Conservation (phyloP, 2,797 vertebrate species). For the Tapera naevia region DNA sequence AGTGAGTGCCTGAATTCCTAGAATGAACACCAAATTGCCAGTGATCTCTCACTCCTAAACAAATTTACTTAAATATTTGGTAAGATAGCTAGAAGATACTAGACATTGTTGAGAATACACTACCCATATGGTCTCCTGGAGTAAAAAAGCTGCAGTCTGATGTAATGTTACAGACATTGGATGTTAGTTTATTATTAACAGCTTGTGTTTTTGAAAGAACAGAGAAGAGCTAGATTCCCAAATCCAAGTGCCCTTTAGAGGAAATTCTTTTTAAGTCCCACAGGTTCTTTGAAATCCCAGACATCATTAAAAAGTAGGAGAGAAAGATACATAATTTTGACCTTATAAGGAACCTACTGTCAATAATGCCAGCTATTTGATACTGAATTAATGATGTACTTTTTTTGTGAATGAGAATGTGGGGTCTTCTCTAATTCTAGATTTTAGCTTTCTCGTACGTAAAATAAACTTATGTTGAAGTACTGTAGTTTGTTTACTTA, state of each 20-base stretch:
- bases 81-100: not conserved
- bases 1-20: not conserved
- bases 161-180: constrained; percentile 39
- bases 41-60: not conserved
- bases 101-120: constrained; percentile 17
- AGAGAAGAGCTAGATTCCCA: constrained; percentile 7
- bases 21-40: not conserved
- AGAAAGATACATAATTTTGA: not conserved
- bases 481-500: not conserved
- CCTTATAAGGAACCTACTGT: not conserved
- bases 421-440: not conserved
- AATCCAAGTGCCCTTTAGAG: constrained; percentile 23
- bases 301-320: not conserved
- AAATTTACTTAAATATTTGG: constrained; percentile 25
- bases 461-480: not conserved
- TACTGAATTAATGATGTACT: not conserved
- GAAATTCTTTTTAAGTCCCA: constrained; percentile 43
- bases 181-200: constrained; percentile 61
- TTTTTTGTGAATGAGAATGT: not conserved
- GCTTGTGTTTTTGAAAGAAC: constrained; percentile 42
- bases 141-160: constrained; percentile 46
- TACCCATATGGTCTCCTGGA: constrained; percentile 38
- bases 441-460: not conserved
- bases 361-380: not conserved
- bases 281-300: constrained; percentile 31